Base-by-base conservation (phyloP, 2,888 invertebrate genomes). In the Chironomus riparius region DNA sequence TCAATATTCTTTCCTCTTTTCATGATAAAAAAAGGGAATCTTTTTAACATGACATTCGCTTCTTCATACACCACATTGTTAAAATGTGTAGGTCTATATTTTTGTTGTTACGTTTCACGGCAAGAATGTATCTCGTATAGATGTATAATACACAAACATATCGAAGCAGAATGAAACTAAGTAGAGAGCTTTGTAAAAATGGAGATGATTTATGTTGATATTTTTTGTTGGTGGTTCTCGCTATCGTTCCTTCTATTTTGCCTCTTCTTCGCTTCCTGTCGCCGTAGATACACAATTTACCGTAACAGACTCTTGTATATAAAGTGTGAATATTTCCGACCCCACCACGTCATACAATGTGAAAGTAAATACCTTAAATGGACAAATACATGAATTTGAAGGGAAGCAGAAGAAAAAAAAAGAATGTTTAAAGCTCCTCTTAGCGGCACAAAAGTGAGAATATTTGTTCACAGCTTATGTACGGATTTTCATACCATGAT, bases 201-300 rank as follows among this genome's bases (percentile, higher is more conserved):
- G 48, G 47, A 47, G 71, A 72, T 72, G 72, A 72, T 72, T 72
- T 72, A 72, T 72, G 72, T 62, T 62, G 62, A 72, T 72, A 72
- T n/a, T 72, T 72, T 72, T 72, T 24, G 48, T 72, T 12, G 22
- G 24, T 21, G 13, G 18, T 65, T 24, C 22, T 65, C 12, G 13
- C 21, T 65, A 56, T 56, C 56, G 65, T 12, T 65, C 18, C 65
- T 65, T 28, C 47, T 18, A n/a, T 47, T 47, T 69, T 69, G 22
- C 62, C 10, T 10, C 4, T 10, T 13, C 13, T 15, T 50, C 13
- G 22, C 21, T 65, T 24, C 21, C 65, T 65, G 65, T 65, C 65
- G 65, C 65, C 65, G 21, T 65, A 24, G 18, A 56, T 56, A 56
- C 56, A 38, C 38, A 38, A 38, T 38, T 38, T 38, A 38, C 38